phyloP scores from a whole-genome alignment of 2,113 vertebrate genomes.

The Grallaria varia region DNA sequence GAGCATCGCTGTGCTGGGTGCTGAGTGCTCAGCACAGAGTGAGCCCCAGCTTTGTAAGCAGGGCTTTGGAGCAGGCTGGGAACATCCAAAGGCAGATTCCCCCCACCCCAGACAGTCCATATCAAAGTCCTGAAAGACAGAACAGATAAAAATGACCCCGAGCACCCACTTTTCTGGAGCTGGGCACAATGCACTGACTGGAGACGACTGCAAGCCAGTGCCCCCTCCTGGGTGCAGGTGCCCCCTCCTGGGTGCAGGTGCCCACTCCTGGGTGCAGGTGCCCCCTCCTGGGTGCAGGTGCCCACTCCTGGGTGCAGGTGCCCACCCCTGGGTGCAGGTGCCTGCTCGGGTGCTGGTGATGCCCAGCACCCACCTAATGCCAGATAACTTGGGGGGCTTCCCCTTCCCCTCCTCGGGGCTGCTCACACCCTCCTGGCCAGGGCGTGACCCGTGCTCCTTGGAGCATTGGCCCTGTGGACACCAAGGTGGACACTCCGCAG shows the following conservation, averaged over 20 bases:
- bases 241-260: neutral
- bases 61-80: accelerated
- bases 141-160: neutral
- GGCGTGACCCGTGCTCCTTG: accelerated
- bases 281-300: neutral
- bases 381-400: accelerated
- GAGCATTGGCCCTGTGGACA: neutral
- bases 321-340: neutral
- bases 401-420: accelerated
- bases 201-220: accelerated
- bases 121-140: neutral
- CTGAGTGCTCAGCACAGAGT: neutral
- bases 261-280: too few relatives aligned
- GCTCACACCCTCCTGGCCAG: neutral
- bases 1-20: neutral
- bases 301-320: too few relatives aligned
- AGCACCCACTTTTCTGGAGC: neutral
- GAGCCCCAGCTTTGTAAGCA: accelerated
- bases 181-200: neutral
- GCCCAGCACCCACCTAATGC: neutral
- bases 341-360: neutral
- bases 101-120: neutral
- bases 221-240: neutral
- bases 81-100: neutral
- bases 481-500: accelerated